Conservation (phyloP, 2,797 vertebrate genomes). For the Lophotriccus pileatus region DNA sequence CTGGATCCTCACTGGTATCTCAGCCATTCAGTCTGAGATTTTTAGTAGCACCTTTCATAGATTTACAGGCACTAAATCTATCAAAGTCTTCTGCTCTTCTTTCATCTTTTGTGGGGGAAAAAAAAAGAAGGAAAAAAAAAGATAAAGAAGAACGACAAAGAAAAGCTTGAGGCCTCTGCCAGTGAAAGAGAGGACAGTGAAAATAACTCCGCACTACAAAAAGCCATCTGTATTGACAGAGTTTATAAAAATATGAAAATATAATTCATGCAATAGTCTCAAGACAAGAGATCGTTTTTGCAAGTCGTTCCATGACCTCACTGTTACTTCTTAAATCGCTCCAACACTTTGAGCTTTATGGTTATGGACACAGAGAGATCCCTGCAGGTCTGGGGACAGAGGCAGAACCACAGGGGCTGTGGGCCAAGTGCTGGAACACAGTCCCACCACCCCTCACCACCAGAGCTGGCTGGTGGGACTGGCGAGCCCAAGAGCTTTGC, state of each 20-base stretch:
- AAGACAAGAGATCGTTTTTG: neutral
- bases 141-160: neutral
- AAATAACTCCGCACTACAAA: neutral
- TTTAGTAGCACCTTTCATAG: constrained; percentile 25
- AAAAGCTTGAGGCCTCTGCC: neutral
- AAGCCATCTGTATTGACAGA: neutral
- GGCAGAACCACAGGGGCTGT: neutral
- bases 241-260: constrained; percentile 6
- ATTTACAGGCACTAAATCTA: constrained; percentile 33
- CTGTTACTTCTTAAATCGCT: neutral
- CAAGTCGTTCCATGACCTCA: neutral
- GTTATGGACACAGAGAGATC: neutral
- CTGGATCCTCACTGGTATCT: neutral
- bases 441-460: neutral
- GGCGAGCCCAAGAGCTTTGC: neutral
- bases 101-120: neutral
- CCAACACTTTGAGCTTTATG: neutral
- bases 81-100: constrained; percentile 18
- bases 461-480: neutral
- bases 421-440: neutral
- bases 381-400: neutral
- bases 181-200: neutral
- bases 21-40: neutral
- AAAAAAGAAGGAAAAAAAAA: no score
- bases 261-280: neutral